Evolutionary conservation across 2,888 invertebrate genomes (phyloP).

Genomic region (Amphipoea lucens): DNA sequence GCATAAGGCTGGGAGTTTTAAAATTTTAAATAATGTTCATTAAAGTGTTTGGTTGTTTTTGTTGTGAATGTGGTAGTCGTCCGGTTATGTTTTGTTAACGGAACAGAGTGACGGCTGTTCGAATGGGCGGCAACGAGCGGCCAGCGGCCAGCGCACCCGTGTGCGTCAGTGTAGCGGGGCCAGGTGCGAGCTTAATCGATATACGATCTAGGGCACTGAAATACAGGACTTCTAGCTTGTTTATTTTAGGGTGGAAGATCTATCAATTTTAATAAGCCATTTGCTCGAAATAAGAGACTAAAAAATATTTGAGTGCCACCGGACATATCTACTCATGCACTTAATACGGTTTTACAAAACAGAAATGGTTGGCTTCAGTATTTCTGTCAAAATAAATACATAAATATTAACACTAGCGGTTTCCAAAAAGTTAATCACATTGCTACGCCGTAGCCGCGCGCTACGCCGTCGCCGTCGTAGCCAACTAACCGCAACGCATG

Average conservation of each 20-base stretch:
- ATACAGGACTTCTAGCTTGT: background rate
- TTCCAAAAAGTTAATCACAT: background rate
- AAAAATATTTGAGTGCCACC: background rate
- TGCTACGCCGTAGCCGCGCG: conserved; percentile 27
- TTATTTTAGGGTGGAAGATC: background rate
- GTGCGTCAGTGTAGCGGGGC: conserved; percentile 70
- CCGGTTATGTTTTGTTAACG: conserved; percentile 89
- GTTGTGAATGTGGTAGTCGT: conserved; percentile 83
- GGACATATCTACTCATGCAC: background rate
- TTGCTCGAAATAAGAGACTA: background rate
- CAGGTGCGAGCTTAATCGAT: conserved; percentile 56
- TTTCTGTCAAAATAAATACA: background rate
- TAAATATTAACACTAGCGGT: background rate
- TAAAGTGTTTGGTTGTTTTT: conserved; percentile 61
- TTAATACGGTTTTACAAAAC: background rate
- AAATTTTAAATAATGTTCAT: conserved; percentile 44
- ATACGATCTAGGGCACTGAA: conserved; percentile 53
- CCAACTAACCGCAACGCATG: background rate
- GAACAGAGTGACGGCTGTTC: conserved; percentile 85
- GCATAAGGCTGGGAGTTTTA: conserved; percentile 29
- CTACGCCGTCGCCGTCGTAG: conserved; percentile 1
- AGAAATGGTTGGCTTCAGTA: background rate
- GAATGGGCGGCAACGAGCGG: conserved; percentile 78
- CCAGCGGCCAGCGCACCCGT: conserved; percentile 84
- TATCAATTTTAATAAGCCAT: background rate